Evolutionary conservation across 2,797 vertebrate genomes (phyloP), one percentile per base, ranked within the genome.

Genomic region (Glossophaga mutica): DNA sequence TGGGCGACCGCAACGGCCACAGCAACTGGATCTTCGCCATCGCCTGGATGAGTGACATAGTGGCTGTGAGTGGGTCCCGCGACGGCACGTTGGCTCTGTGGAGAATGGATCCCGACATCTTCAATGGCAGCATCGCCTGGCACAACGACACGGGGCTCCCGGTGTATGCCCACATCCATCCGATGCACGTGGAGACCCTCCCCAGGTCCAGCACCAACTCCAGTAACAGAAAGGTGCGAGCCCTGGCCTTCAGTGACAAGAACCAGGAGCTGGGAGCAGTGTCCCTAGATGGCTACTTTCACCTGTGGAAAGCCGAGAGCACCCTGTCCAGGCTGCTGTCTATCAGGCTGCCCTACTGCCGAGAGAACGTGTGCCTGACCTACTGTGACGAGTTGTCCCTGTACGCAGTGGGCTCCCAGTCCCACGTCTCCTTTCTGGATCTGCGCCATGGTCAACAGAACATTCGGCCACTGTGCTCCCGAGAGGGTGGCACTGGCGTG

Each of bases 201-300:
- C 86, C 90, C 42, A 95, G 85, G n/a, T 68, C 50, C 34, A 90
- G 32, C 73, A 94, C 48, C 50, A 96, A 70, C 62, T 81, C 94
- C 15, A 50, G 26, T 26, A 96, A 95, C 71, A 59, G 71, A 24
- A 96, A 96, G 24, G 96, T 97, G 37, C 32, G 96, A 24, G 96
- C 96, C 16, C 85, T 97, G 59, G 96, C 92, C 2, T 97, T 92
- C 67, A 95, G 22, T 0, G 11, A 22, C 94, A 92, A 87, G 82
- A 97, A 95, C 78, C 96, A 99, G 99, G 99, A 99, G 92, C 98
- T 99, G 95, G 99, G 99, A 97, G 99, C 99, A 0, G 99, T 99
- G 68, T 99, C 99, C 84, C 89, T 99, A 96, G 99, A 99, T 89
- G 99, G 99, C 3, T 99, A 99, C 98, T 99, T 99, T 97, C 99